Conservation (phyloP, 2,888 invertebrate species). For the Lissocephala sabroskyi region DNA sequence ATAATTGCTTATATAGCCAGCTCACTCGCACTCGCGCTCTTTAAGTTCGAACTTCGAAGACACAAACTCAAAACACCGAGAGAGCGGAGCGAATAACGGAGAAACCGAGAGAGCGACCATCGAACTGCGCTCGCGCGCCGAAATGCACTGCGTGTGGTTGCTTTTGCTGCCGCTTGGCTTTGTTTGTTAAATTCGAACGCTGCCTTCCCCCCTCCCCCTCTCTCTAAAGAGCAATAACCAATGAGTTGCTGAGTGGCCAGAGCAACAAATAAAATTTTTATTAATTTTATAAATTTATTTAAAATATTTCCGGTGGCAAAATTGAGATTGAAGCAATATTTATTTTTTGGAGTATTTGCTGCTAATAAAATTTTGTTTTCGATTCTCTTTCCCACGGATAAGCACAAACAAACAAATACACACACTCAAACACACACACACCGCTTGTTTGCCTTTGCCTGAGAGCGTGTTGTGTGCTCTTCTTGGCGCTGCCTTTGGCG, state of each 20-base stretch:
- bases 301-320: too few species aligned
- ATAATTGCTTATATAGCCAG: constrained; percentile 6
- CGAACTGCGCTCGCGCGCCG: constrained; percentile 43
- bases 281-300: too few species aligned
- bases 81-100: neutral
- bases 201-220: too few species aligned
- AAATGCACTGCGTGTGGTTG: constrained; percentile 39
- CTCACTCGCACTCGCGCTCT: constrained; percentile 8
- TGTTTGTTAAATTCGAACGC: constrained; percentile 15
- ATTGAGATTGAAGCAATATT: too few species aligned
- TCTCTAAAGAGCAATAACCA: too few species aligned
- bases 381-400: constrained; percentile 8
- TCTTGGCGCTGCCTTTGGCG: neutral
- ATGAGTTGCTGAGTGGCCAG: too few species aligned
- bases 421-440: too few species aligned
- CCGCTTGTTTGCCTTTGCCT: too few species aligned
- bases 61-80: neutral
- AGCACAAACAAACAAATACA: neutral
- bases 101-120: constrained; percentile 3
- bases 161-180: constrained; percentile 4
- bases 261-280: too few species aligned
- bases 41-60: neutral
- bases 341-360: too few species aligned
- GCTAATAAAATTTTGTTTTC: neutral
- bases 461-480: too few species aligned